These are phyloP conservation scores for Ameiurus melas DNA, from an alignment of 2,113 vertebrate species.

Conservation along the genomic window DNA sequence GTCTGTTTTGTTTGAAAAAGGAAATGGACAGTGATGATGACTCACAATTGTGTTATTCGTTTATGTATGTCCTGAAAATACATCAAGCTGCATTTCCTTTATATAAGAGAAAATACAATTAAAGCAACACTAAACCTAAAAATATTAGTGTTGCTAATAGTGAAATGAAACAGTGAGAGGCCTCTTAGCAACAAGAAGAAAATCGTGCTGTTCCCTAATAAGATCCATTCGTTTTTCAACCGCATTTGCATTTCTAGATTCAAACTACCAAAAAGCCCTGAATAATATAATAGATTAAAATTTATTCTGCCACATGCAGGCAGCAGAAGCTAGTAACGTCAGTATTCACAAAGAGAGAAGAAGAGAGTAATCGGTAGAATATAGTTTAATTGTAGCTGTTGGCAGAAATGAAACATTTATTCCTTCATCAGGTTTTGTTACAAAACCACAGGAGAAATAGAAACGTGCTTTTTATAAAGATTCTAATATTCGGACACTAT, in stretches of 20 bases:
- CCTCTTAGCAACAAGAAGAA: background rate
- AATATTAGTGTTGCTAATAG: conserved; percentile 6
- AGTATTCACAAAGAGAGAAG: conserved; percentile 4
- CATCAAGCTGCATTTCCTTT: background rate
- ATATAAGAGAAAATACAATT: background rate
- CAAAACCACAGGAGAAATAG: conserved; percentile 12
- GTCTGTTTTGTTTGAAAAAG: conserved; percentile 16
- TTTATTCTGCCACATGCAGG: background rate
- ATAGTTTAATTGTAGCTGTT: conserved; percentile 29
- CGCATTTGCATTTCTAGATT: conserved; percentile 14
- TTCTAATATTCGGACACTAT: background rate
- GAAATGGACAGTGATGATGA: conserved; percentile 17
- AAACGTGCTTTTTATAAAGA: conserved; percentile 23
- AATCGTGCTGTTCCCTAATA: background rate
- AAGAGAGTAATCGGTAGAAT: conserved; percentile 24
- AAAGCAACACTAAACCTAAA: background rate
- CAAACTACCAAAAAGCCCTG: conserved; percentile 11
- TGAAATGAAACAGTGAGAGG: background rate
- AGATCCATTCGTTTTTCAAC: conserved; percentile 1
- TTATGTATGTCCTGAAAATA: background rate
- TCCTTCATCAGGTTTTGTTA: conserved; percentile 32
- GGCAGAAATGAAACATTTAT: conserved; percentile 21
- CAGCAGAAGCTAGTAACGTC: background rate
- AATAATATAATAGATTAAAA: conserved; percentile 5
- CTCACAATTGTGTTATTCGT: background rate